phyloP scores from a whole-genome alignment of 2,113 vertebrate species.

The Cyanoliseus patagonus region DNA sequence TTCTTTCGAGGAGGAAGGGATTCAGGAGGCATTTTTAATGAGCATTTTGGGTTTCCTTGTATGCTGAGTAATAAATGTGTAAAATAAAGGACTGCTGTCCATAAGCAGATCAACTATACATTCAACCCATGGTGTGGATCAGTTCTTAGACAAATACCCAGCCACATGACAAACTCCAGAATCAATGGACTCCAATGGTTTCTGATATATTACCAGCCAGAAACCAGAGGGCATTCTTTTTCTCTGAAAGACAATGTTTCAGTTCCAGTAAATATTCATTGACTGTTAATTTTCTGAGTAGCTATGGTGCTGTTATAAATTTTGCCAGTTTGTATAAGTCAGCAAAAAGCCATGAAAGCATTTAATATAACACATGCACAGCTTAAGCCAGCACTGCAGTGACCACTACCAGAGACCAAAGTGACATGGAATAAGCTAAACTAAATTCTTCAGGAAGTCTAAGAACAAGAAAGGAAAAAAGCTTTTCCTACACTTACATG shows the following conservation, averaged over 20 bases:
- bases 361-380: not conserved
- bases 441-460: not conserved
- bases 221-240: slow-evolving; percentile 32
- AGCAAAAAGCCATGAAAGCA: slow-evolving; percentile 9
- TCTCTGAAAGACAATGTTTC: not conserved
- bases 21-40: not conserved
- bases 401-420: not conserved
- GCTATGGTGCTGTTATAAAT: slow-evolving; percentile 24
- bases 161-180: not conserved
- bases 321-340: not conserved
- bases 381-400: slow-evolving; percentile 10
- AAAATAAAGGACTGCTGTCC: not conserved
- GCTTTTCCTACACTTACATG: not conserved
- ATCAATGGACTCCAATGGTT: not conserved
- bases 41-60: not conserved
- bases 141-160: not conserved
- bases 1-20: not conserved
- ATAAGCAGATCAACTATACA: not conserved
- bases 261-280: slow-evolving; percentile 45
- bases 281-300: slow-evolving; percentile 55
- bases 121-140: not conserved
- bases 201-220: slow-evolving; percentile 13
- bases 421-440: not conserved
- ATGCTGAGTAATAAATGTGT: not conserved
- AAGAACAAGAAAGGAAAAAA: not conserved